Evolutionary conservation across 2,113 vertebrate species (phyloP).

Genomic region (Cebidichthys violaceus): DNA sequence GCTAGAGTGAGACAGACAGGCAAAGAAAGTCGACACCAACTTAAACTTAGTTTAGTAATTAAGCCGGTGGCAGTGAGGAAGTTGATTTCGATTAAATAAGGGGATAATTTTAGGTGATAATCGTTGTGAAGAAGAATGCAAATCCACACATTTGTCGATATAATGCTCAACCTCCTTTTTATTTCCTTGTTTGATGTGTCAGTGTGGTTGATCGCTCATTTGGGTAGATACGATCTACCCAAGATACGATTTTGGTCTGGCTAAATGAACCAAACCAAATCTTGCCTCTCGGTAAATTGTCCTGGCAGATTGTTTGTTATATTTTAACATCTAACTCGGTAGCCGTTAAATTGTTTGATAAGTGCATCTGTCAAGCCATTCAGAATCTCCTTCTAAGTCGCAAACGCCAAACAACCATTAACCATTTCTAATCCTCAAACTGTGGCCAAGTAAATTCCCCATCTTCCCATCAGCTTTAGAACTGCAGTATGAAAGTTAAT

Average conservation of each 20-base stretch:
- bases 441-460: constrained; percentile 41
- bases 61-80: constrained; percentile 16
- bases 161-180: neutral
- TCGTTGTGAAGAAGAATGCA: constrained; percentile 15
- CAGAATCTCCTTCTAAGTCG: constrained; percentile 15
- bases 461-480: constrained; percentile 59
- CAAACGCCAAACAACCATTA: constrained; percentile 58
- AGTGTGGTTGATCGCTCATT: constrained; percentile 3
- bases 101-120: constrained; percentile 39
- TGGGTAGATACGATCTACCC: neutral
- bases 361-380: constrained; percentile 46
- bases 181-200: constrained; percentile 22
- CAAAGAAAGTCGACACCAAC: constrained; percentile 31
- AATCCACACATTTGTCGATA: constrained; percentile 29
- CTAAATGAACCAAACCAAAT: constrained; percentile 23
- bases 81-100: constrained; percentile 24
- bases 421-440: constrained; percentile 61
- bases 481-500: constrained; percentile 65
- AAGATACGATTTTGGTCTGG: too few species aligned
- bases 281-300: constrained; percentile 26
- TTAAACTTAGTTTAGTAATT: constrained; percentile 41
- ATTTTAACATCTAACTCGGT: constrained; percentile 28
- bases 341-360: constrained; percentile 31
- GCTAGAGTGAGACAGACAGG: constrained; percentile 19
- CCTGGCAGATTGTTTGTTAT: constrained; percentile 21